Percentiles rank a stretch among this genome's conserved stretches.
These are phyloP conservation scores for Sycophaga agraensis DNA, from an alignment of 1,140 invertebrate genomes.

Conservation along the genomic window DNA sequence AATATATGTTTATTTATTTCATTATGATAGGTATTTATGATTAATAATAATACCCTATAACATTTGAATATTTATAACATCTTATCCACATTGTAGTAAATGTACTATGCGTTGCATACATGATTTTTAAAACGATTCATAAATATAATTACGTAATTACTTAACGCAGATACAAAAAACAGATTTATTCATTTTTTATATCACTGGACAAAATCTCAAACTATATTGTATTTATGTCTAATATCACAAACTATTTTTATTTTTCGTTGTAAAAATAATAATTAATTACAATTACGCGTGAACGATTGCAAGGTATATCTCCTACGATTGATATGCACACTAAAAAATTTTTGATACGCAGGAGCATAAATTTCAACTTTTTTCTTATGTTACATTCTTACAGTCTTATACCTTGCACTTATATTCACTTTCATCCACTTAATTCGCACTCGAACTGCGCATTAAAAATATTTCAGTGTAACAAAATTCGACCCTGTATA, in stretches of 20 bases:
- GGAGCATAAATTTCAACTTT: background rate
- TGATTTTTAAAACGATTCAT: conserved; percentile 15
- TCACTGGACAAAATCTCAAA: conserved; percentile 20
- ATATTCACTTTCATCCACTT: too few species aligned
- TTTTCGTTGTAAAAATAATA: conserved; percentile 10
- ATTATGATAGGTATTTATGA: too few species aligned
- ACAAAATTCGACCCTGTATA: conserved; percentile 5
- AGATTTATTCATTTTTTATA: background rate
- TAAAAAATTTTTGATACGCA: conserved; percentile 9
- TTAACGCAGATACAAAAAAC: conserved; percentile 12
- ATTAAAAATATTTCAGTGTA: conserved; percentile 22
- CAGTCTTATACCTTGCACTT: too few species aligned
- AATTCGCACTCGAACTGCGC: too few species aligned
- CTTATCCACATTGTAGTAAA: background rate
- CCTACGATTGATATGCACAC: conserved; percentile 23
- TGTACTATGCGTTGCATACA: background rate
- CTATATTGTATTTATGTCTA: conserved; percentile 25
- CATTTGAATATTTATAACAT: background rate
- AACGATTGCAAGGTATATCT: conserved; percentile 30
- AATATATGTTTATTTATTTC: too few species aligned
- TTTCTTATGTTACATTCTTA: background rate
- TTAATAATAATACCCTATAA: too few species aligned
- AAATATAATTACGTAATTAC: background rate
- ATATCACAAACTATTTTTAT: conserved; percentile 32
- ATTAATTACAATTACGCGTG: conserved; percentile 17